These are phyloP conservation scores for Macquaria australasica DNA, from an alignment of 2,113 vertebrate genomes.

Conservation along the genomic window DNA sequence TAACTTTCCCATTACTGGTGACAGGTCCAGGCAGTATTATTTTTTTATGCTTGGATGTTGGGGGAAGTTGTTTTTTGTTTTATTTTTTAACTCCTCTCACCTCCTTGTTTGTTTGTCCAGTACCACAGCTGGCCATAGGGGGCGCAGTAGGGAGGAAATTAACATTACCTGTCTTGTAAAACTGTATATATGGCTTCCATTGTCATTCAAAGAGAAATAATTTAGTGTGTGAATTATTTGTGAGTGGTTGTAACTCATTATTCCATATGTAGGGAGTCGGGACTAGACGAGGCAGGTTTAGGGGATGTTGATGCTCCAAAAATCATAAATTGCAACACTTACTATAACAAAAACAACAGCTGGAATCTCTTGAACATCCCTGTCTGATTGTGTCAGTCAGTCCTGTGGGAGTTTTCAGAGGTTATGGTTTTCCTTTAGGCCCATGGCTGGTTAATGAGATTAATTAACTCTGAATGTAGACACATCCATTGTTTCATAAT, in stretches of 20 bases:
- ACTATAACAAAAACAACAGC: not conserved
- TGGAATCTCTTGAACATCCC: not conserved
- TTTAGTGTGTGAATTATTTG: not conserved
- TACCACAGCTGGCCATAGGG: not conserved
- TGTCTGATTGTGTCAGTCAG: not conserved
- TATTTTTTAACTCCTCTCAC: not conserved
- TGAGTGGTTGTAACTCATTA: not conserved
- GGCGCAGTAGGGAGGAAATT: not conserved
- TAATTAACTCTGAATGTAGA: constrained; percentile 4
- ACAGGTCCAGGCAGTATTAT: not conserved
- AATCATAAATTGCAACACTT: not conserved
- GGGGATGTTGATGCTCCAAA: not conserved
- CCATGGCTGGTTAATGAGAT: constrained; percentile 7
- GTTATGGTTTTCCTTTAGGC: not conserved
- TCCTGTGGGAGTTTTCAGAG: not conserved
- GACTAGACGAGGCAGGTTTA: not conserved
- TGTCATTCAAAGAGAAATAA: not conserved
- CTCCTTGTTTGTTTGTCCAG: not conserved
- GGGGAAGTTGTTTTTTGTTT: not conserved
- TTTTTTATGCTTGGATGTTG: not conserved
- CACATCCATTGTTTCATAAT: constrained; percentile 21
- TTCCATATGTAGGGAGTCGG: not conserved
- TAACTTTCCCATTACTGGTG: not conserved
- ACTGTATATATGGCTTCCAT: not conserved
- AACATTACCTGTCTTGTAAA: not conserved